Base-by-base conservation (phyloP, 2,888 invertebrate species). In the Drosophila gaucha region DNA sequence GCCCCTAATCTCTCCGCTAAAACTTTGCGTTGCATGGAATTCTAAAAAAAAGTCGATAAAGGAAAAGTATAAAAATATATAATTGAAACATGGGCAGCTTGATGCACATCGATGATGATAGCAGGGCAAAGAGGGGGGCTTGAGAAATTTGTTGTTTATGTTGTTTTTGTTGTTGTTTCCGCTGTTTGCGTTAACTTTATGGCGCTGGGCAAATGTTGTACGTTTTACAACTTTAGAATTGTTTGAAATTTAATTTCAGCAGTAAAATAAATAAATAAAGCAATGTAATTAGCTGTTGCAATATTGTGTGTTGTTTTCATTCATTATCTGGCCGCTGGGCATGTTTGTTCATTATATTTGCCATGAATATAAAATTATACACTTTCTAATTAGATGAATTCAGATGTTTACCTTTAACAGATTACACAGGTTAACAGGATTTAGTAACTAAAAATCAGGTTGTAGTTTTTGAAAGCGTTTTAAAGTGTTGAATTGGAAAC, bases 61-160 rank as follows among this genome's bases (percentile, higher is more conserved):
- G 35, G 49, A 16, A 9, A 31, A 49, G 24, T 47, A 24, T n/a
- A 56, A 74, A 58, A 31, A 74, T 41, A 62, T 63, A 39, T 67
- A 76, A 74, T 67, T 67, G 74, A 74, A 75, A 73, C 66, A 64
- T 60, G 68, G 73, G 16, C 66, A 59, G 59, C 62, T 67, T 43
- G 57, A 54, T 31, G 39, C 71, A 49, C 56, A 59, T 66, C 55
- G 71, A 52, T 50, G 14, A 14, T 14, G 35, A 14, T 4, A 28
- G 26, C 2, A 28, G 24, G 33, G 10, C 0, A 22, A 4, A 12
- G 14, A 0, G n/a, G 10, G n/a, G 39, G 22, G 8, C 6, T 39
- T 30, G n/a, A 36, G 3, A 44, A 28, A 30, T 18, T 49, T 54
- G 24, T 52, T 39, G 16, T 28, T 44, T 44, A 44, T 44, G 26